Conservation (phyloP, 2,888 invertebrate genomes). For the Rotaria sp. region DNA sequence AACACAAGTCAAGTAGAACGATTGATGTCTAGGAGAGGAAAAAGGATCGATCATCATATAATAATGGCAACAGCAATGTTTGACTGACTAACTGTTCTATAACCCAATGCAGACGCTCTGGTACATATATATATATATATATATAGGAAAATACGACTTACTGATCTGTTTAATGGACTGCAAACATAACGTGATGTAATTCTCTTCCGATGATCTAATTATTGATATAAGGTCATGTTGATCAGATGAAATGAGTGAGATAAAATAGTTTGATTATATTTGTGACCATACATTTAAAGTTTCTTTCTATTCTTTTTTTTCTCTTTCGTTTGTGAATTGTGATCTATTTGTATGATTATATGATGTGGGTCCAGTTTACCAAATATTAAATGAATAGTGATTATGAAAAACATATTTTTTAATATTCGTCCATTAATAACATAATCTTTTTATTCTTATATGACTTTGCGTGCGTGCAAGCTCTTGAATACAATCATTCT, state of each 20-base stretch:
- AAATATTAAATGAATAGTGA: too few species aligned
- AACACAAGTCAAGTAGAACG: constrained; percentile 19
- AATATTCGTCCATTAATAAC: too few species aligned
- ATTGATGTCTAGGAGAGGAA: not conserved
- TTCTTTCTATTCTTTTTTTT: not conserved
- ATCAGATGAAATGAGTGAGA: not conserved
- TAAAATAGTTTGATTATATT: not conserved
- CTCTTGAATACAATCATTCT: too few species aligned
- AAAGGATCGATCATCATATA: not conserved
- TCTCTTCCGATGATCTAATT: not conserved
- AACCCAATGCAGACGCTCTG: not conserved
- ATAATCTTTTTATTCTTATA: too few species aligned
- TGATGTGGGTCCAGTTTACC: too few species aligned
- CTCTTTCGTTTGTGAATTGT: not conserved
- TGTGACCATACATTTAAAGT: not conserved
- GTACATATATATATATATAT: not conserved
- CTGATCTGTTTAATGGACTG: not conserved
- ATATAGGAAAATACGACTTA: not conserved
- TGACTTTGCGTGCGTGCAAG: too few species aligned
- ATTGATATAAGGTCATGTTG: not conserved
- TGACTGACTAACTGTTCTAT: not conserved
- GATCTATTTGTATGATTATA: too few species aligned
- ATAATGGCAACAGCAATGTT: not conserved
- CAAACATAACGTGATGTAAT: not conserved
- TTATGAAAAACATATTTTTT: too few species aligned